These are phyloP conservation scores for Lates calcarifer DNA, from an alignment of 2,113 vertebrate genomes.

Conservation along the genomic window DNA sequence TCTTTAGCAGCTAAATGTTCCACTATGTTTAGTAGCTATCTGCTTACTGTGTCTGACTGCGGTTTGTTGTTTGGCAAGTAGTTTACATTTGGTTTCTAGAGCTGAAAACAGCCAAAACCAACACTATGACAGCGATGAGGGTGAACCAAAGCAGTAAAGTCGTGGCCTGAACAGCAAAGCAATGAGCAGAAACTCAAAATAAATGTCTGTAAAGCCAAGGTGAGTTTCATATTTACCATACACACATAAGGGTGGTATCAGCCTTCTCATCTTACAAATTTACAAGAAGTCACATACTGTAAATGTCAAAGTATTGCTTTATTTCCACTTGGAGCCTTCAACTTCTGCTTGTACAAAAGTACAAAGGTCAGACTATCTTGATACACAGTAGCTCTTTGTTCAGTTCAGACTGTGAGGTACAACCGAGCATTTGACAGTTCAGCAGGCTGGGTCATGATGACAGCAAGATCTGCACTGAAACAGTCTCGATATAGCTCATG, in stretches of 20 bases:
- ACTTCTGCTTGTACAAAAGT: background rate
- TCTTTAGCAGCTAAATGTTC: too few relatives aligned
- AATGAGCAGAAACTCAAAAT: too few relatives aligned
- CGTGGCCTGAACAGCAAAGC: too few relatives aligned
- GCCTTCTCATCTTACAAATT: background rate
- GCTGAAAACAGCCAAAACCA: too few relatives aligned
- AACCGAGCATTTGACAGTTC: constrained; percentile 15
- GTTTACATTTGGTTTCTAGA: too few relatives aligned
- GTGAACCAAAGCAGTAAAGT: too few relatives aligned
- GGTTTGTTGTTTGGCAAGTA: too few relatives aligned
- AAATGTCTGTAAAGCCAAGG: too few relatives aligned
- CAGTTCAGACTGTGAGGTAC: constrained; percentile 7
- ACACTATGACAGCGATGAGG: too few relatives aligned
- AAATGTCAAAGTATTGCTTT: background rate
- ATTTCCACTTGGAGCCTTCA: background rate
- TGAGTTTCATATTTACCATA: too few relatives aligned
- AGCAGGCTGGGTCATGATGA: background rate
- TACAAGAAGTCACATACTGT: background rate
- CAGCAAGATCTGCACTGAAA: constrained; percentile 1
- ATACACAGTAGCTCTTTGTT: background rate
- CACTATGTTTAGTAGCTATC: too few relatives aligned
- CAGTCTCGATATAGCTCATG: constrained; percentile 15
- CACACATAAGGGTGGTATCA: background rate
- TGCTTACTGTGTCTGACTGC: too few relatives aligned
- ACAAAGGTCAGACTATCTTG: background rate